phyloP scores from a whole-genome alignment of 2,797 vertebrate genomes.

The Periparus ater region DNA sequence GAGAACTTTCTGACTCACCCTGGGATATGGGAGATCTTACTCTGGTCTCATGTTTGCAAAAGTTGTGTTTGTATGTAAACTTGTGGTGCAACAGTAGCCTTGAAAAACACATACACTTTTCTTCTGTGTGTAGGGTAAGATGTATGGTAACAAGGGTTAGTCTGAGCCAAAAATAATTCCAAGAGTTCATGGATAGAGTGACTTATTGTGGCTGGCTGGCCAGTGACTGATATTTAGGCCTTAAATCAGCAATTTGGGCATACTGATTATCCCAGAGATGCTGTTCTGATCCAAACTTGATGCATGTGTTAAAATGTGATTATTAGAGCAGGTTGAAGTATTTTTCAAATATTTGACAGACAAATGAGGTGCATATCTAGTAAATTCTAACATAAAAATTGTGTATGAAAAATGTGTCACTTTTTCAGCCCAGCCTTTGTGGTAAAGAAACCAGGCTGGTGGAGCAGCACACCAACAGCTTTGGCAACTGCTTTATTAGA shows the following conservation, averaged over 20 bases:
- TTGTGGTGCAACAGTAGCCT: slow-evolving; percentile 45
- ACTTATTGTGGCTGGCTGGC: slow-evolving; percentile 58
- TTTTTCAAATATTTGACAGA: slow-evolving; percentile 56
- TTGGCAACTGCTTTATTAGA: slow-evolving; percentile 42
- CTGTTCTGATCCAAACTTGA: slow-evolving; percentile 60
- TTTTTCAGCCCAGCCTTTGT: slow-evolving; percentile 41
- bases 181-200: slow-evolving; percentile 42
- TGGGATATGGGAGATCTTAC: not conserved
- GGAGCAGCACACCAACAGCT: slow-evolving; percentile 45
- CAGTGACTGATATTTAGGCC: slow-evolving; percentile 63
- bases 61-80: slow-evolving; percentile 40
- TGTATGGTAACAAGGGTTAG: slow-evolving; percentile 29
- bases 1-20: slow-evolving; percentile 44
- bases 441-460: slow-evolving; percentile 40
- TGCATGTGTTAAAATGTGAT: slow-evolving; percentile 59
- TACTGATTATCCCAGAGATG: slow-evolving; percentile 52
- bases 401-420: slow-evolving; percentile 38
- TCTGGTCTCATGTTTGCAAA: slow-evolving; percentile 25
- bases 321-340: slow-evolving; percentile 56
- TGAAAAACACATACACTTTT: slow-evolving; percentile 50
- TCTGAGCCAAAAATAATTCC: slow-evolving; percentile 57
- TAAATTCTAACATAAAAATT: slow-evolving; percentile 28
- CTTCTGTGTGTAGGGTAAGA: slow-evolving; percentile 29
- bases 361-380: slow-evolving; percentile 32
- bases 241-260: slow-evolving; percentile 64